phyloP scores from a whole-genome alignment of 1,140 invertebrate species.

The Papilio polyxenes region DNA sequence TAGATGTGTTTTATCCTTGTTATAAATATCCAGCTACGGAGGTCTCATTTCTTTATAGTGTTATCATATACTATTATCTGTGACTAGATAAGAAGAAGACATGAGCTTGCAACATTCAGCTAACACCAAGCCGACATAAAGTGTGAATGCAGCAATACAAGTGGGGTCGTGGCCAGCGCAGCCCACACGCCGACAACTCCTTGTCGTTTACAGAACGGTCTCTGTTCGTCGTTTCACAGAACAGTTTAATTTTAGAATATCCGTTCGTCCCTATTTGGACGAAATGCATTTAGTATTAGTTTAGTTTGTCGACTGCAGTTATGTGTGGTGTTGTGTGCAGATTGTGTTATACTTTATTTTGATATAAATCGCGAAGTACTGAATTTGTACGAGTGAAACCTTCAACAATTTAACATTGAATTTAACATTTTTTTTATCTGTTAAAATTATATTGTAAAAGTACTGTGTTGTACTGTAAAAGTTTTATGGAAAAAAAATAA shows the following conservation, averaged over 20 bases:
- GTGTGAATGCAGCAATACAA: slow-evolving; percentile 13
- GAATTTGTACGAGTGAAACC: slow-evolving; percentile 15
- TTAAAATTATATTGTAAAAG: background rate
- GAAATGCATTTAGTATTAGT: slow-evolving; percentile 65
- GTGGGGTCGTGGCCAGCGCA: background rate
- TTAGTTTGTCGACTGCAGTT: slow-evolving; percentile 57
- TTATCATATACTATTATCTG: too few species aligned
- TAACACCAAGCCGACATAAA: background rate
- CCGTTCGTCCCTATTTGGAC: slow-evolving; percentile 73
- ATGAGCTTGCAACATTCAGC: background rate
- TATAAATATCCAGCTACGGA: too few species aligned
- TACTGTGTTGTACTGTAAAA: too few species aligned
- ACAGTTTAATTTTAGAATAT: slow-evolving; percentile 78
- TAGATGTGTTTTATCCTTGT: too few species aligned
- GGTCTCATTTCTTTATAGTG: too few species aligned
- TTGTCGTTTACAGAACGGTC: slow-evolving; percentile 60
- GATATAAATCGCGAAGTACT: slow-evolving; percentile 18
- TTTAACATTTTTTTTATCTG: background rate
- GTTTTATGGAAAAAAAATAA: background rate
- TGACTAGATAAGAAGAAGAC: background rate
- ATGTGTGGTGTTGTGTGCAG: slow-evolving; percentile 39
- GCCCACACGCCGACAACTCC: slow-evolving; percentile 60
- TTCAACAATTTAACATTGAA: background rate
- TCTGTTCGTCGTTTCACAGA: slow-evolving; percentile 64
- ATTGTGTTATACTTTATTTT: slow-evolving; percentile 36